Evolutionary conservation across 2,888 invertebrate genomes (phyloP).

Genomic region (Anticlea derivata): DNA sequence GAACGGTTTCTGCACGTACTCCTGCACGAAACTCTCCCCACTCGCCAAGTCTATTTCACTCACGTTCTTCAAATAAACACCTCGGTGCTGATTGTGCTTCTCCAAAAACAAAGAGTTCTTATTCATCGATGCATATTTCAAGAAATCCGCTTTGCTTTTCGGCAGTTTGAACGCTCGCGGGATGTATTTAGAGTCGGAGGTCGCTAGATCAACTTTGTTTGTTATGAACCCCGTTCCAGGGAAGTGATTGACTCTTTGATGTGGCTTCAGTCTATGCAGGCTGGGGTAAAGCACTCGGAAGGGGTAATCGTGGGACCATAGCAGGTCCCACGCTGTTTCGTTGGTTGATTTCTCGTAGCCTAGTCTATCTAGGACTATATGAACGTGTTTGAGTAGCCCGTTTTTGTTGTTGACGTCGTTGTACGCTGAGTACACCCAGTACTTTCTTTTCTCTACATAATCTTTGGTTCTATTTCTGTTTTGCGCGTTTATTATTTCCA

Average conservation of each 20-base stretch:
- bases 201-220: conserved; percentile 94
- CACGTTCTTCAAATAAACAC: conserved; percentile 89
- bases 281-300: conserved; percentile 85
- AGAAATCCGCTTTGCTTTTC: conserved; percentile 86
- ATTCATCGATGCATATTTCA: conserved; percentile 86
- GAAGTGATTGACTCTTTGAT: conserved; percentile 96
- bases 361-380: conserved; percentile 88
- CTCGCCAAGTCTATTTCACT: conserved; percentile 87
- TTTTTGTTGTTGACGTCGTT: conserved; percentile 81
- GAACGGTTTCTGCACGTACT: conserved; percentile 94
- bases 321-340: conserved; percentile 89
- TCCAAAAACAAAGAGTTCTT: conserved; percentile 92
- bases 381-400: conserved; percentile 91
- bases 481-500: conserved; percentile 60
- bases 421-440: conserved; percentile 85
- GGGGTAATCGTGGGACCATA: conserved; percentile 98
- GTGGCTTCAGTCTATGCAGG: conserved; percentile 83
- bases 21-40: conserved; percentile 93
- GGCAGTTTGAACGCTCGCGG: conserved; percentile 96
- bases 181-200: conserved; percentile 89
- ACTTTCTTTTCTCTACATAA: conserved; percentile 50
- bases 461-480: conserved; percentile 43
- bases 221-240: conserved; percentile 97
- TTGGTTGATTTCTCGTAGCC: conserved; percentile 87
- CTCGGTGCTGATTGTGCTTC: conserved; percentile 96